phyloP scores from a whole-genome alignment of 2,113 vertebrate species.

The Anseranas semipalmata region DNA sequence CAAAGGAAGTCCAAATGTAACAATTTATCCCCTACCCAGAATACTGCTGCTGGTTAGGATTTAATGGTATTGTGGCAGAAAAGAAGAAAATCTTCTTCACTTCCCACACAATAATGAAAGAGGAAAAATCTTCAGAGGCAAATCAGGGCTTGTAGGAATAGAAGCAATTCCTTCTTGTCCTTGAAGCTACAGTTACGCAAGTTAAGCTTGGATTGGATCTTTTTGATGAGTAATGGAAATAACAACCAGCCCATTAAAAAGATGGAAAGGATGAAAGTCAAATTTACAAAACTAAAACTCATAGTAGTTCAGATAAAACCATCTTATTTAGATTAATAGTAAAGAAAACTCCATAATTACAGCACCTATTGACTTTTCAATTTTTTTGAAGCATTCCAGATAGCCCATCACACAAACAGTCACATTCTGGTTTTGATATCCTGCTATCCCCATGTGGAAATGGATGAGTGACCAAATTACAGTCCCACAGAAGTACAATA shows the following conservation, averaged over 20 bases:
- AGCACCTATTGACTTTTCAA: not conserved
- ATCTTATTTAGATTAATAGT: not conserved
- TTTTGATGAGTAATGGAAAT: not conserved
- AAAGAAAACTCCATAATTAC: not conserved
- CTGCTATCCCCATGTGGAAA: not conserved
- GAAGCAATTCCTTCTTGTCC: not conserved
- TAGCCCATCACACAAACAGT: not conserved
- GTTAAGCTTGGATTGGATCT: not conserved
- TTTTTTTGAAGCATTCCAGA: not conserved
- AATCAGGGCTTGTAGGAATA: not conserved
- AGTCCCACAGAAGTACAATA: not conserved
- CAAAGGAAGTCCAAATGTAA: not conserved
- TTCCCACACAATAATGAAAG: not conserved
- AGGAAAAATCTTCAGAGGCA: not conserved
- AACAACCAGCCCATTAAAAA: not conserved
- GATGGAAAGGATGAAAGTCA: not conserved
- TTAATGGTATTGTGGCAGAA: not conserved
- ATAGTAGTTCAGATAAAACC: not conserved
- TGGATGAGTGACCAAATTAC: not conserved
- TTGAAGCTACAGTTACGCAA: not conserved
- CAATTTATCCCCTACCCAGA: not conserved
- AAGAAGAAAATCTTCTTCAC: not conserved
- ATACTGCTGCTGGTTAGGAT: not conserved
- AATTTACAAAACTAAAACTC: not conserved
- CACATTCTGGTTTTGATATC: not conserved